Base-by-base conservation (phyloP, 2,888 invertebrate species). In the Gasteruption jaculator region DNA sequence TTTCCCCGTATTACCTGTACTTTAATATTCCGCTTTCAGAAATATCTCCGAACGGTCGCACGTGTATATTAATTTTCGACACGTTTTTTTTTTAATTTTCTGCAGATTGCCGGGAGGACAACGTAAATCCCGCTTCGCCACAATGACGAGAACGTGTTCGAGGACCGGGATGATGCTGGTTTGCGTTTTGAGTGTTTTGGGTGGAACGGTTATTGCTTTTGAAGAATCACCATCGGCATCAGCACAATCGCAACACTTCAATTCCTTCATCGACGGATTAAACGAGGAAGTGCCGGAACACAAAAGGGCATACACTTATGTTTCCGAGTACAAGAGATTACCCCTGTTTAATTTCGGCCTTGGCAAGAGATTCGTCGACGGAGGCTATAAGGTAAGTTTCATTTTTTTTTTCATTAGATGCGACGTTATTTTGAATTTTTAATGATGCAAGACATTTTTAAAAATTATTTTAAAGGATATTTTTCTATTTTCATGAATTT, bases 301-400 rank as follows among this genome's bases (percentile, higher is more conserved):
- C 4, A 71, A 71, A 38, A 74, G 79, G 0, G 77, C 77, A 30
- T 81, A 81, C 58, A 79, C 77, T 57, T 81, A 81, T 57, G 79
- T 80, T 0, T 78, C 81, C 0, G 80, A 81, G 49, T 81, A 78
- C 53, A 82, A 82, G 51, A 69, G 82, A 48, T 71, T 81, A 5
- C 80, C 80, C 0, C 71, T 76, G 2, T 71, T 70, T 41, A 76
- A 68, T 36, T 72, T 73, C 18, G 73, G 73, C 57, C 44, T 74
- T 54, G 59, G 65, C 46, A 58, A 74, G 61, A 26, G 76, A 71
- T 63, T 50, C 62, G 60, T 56, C 38, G 75, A 74, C 18, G 49
- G 72, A 37, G 74, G 74, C 41, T 67, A 66, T 1, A 62, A 73
- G 29, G 65, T 74, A 41, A 63, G 71, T 4, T 71, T 52, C 5